phyloP scores from a whole-genome alignment of 2,113 vertebrate genomes.

The Poecile atricapillus region DNA sequence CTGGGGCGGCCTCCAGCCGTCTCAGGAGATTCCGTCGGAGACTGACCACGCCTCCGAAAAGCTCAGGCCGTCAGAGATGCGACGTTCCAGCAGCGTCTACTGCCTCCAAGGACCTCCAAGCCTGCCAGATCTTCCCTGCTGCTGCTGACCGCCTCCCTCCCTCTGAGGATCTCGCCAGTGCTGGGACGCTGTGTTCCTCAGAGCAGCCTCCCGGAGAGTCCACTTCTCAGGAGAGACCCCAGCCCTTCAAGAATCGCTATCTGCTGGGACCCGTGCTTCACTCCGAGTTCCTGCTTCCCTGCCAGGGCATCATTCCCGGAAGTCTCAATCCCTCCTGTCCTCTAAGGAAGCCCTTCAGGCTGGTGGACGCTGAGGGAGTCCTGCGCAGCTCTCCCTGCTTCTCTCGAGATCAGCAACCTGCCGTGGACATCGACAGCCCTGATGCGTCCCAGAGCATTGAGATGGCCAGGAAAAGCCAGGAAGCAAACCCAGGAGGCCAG shows the following conservation, averaged over 20 bases:
- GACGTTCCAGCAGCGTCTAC: background rate
- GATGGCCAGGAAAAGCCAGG: accelerated
- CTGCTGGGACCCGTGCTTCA: background rate
- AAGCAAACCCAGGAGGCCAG: background rate
- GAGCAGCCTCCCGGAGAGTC: background rate
- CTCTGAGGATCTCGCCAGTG: accelerated
- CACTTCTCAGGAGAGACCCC: background rate
- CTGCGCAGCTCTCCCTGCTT: background rate
- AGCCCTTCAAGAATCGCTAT: background rate
- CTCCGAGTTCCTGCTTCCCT: background rate
- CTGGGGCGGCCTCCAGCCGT: background rate
- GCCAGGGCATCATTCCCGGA: background rate
- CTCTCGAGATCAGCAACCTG: background rate
- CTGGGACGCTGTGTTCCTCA: accelerated
- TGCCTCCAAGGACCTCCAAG: background rate
- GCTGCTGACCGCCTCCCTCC: background rate
- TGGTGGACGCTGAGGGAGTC: background rate
- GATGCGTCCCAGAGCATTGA: accelerated
- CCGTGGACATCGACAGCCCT: accelerated
- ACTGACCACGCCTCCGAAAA: background rate
- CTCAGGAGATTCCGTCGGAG: accelerated
- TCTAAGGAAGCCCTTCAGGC: background rate
- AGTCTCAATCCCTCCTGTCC: too few species aligned
- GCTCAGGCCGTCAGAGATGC: background rate
- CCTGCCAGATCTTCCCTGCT: background rate